These are phyloP conservation scores for Cyclophora punctaria DNA, from an alignment of 2,888 invertebrate genomes.

Conservation along the genomic window DNA sequence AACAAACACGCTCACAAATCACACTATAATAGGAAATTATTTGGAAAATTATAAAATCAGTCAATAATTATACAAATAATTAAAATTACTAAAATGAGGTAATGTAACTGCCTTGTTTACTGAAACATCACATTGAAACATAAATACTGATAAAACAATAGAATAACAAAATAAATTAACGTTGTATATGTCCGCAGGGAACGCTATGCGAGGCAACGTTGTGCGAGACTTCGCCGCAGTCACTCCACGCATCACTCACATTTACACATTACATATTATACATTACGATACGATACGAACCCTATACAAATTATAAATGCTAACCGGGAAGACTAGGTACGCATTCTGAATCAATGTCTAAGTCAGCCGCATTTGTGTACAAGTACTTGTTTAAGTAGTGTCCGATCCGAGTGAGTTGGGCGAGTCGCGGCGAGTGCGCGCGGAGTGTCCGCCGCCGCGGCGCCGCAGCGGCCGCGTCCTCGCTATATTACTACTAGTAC, in stretches of 20 bases:
- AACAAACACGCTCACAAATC: conserved; percentile 57
- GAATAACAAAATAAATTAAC: conserved; percentile 31
- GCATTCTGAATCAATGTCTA: conserved; percentile 3
- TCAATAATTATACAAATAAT: conserved; percentile 64
- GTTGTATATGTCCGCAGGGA: conserved; percentile 34
- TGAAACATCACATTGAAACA: conserved; percentile 62
- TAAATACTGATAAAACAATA: conserved; percentile 68
- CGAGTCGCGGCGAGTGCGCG: conserved; percentile 4
- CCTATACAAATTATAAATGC: conserved; percentile 7
- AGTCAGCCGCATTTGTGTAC: background rate
- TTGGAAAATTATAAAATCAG: conserved; percentile 71
- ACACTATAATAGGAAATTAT: conserved; percentile 58
- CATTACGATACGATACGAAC: background rate
- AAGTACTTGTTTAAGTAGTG: background rate
- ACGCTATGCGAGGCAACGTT: conserved; percentile 67
- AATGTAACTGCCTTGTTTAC: conserved; percentile 63
- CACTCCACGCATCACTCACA: conserved; percentile 23
- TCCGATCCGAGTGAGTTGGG: background rate
- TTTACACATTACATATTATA: background rate
- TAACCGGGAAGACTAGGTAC: conserved; percentile 13
- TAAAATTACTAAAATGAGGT: conserved; percentile 67
- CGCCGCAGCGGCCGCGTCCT: no score
- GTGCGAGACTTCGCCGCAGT: conserved; percentile 46
- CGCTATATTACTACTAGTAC: conserved; percentile 3
- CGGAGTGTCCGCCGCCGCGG: conserved; percentile 27